These are phyloP conservation scores for Hyperoplus immaculatus DNA, from an alignment of 2,797 vertebrate genomes.

Conservation along the genomic window DNA sequence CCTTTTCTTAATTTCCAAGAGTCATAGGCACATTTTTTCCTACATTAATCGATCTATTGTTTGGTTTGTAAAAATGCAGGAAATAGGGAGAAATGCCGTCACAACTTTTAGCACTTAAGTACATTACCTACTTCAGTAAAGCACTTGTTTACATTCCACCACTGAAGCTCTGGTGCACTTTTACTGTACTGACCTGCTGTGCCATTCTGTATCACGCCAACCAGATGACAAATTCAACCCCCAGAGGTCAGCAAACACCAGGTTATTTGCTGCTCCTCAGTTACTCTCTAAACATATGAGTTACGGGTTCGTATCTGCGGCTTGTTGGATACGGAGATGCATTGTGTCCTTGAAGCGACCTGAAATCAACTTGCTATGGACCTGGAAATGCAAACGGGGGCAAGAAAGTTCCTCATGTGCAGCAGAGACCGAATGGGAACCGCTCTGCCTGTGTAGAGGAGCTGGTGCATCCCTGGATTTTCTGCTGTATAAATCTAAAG, in stretches of 20 bases:
- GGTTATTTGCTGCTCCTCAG: slow-evolving; percentile 1
- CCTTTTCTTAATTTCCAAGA: too few relatives aligned
- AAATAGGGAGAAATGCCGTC: too few relatives aligned
- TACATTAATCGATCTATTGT: too few relatives aligned
- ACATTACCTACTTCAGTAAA: too few relatives aligned
- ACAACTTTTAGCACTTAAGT: too few relatives aligned
- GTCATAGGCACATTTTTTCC: too few relatives aligned
- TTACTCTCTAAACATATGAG: neutral
- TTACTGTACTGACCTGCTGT: slow-evolving; percentile 1
- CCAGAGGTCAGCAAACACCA: neutral
- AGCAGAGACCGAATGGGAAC: neutral
- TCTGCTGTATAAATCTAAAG: neutral
- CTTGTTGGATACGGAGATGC: neutral
- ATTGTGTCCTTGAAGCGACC: neutral
- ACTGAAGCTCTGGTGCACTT: neutral
- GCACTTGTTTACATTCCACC: too few relatives aligned
- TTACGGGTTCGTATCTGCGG: neutral
- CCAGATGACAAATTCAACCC: neutral
- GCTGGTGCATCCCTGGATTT: neutral
- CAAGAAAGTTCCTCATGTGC: neutral
- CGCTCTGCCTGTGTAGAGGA: neutral
- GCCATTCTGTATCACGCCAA: neutral
- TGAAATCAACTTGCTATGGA: neutral
- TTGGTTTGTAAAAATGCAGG: too few relatives aligned
- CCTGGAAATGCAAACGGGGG: neutral